Base-by-base conservation (phyloP, 2,888 invertebrate genomes). In the Pristionchus entomophagus region DNA sequence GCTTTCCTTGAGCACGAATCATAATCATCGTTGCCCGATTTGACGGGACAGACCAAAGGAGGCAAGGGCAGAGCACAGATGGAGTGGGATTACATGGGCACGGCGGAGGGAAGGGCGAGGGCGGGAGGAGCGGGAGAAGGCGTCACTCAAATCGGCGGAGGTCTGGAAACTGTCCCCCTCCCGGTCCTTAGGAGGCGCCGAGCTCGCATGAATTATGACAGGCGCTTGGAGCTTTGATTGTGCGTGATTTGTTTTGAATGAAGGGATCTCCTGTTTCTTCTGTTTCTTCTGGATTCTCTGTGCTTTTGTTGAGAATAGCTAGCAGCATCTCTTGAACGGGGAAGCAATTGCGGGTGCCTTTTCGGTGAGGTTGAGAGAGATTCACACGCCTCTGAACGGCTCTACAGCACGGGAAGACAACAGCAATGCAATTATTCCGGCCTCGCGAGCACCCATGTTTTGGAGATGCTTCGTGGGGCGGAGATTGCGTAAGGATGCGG, bases 51-150 rank as follows among this genome's bases (percentile, higher is more conserved):
- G 32, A 51, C 51, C 78, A 80, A 80, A 80, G 49, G 78, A 45
- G 32, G n/a, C 22, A 32, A 17, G 41, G 29, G 26, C 32, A 51
- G 78, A 4, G 78, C 32, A 49, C 78, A 80, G 78, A 80, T 80
- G 78, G 78, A 32, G 51, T 80, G 78, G 78, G 78, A 80, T 80
- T 80, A 80, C 78, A 80, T 49, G 78, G 78, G 26, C 12, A 51
- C 51, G 73, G 73, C 41, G 73, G 73, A n/a, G 19, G 73, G 26
- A 41, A 12, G 35, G 45, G 26, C n/a, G n/a, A 19, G 69, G 41
- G 38, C 69, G 29, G 62, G 29, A 17, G 14, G 62, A 17, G 62
- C 26, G 62, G 17, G 29, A 29, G 19, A 35, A 65, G 12, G 35
- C 65, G 65, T 38, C 73, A 73, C 73, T 73, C 73, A 73, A 73